Evolutionary conservation across 2,113 vertebrate genomes (phyloP).

Genomic region (Malurus melanocephalus): DNA sequence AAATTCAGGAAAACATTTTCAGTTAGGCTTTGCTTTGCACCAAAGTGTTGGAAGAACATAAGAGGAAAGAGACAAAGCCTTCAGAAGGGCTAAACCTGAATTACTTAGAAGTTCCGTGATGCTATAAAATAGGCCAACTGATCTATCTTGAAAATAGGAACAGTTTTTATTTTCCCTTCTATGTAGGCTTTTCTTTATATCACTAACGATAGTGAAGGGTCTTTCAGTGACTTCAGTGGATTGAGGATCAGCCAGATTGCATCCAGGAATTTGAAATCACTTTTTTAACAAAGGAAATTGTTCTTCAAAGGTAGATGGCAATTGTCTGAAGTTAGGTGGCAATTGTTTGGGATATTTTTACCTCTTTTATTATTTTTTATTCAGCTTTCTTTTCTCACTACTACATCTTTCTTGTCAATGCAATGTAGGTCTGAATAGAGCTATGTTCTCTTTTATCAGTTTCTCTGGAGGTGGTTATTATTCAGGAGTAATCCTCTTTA

Average conservation of each 20-base stretch:
- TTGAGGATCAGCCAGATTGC: background rate
- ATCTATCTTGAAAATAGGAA: background rate
- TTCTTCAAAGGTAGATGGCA: background rate
- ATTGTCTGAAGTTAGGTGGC: background rate
- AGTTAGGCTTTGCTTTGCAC: background rate
- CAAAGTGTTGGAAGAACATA: background rate
- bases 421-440: background rate
- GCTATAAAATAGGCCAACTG: background rate
- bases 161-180: background rate
- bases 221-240: background rate
- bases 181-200: background rate
- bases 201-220: background rate
- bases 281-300: background rate
- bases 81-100: background rate
- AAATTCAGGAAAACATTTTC: background rate
- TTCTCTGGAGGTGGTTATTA: background rate
- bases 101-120: background rate
- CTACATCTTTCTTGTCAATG: background rate
- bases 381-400: background rate
- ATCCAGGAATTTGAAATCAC: background rate
- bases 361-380: background rate
- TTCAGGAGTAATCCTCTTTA: background rate
- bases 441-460: background rate
- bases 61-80: background rate
- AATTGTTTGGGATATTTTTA: background rate